Conservation (phyloP, 2,797 vertebrate species). For the Phaenicophaeus curvirostris region DNA sequence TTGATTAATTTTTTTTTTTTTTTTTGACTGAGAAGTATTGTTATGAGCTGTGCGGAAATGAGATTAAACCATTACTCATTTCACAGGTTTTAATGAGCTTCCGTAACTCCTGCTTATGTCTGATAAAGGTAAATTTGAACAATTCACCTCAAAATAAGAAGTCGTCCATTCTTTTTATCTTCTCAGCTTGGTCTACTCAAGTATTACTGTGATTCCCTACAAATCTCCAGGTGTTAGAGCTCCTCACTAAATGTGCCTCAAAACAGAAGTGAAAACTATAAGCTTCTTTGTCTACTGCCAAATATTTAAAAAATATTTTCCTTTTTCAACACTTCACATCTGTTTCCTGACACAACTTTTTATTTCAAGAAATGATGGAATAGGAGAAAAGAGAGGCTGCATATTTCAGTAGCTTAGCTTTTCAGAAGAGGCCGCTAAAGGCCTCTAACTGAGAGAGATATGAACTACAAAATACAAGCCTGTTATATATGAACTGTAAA, state of each 20-base stretch:
- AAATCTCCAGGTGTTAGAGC: not conserved
- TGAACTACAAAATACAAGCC: fast-evolving
- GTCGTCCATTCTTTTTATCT: not conserved
- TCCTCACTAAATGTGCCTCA: not conserved
- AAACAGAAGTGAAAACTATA: not conserved
- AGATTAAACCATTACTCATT: not conserved
- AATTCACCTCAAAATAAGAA: not conserved
- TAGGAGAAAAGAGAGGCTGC: not conserved
- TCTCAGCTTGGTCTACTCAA: not conserved
- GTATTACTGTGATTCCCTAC: not conserved
- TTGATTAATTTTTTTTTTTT: fast-evolving
- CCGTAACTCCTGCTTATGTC: not conserved
- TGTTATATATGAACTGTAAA: not conserved
- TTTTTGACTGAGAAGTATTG: not conserved
- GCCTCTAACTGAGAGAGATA: not conserved
- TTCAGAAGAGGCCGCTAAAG: not conserved
- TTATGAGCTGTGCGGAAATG: not conserved
- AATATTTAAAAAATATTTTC: not conserved
- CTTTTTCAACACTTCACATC: not conserved
- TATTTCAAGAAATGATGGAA: not conserved
- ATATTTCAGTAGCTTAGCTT: not conserved
- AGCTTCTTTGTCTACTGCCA: not conserved
- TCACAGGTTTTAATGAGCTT: not conserved
- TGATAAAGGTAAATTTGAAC: not conserved
- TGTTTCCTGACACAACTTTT: not conserved